Conservation (phyloP, 2,888 invertebrate species). For the Oegoconia quadripuncta region DNA sequence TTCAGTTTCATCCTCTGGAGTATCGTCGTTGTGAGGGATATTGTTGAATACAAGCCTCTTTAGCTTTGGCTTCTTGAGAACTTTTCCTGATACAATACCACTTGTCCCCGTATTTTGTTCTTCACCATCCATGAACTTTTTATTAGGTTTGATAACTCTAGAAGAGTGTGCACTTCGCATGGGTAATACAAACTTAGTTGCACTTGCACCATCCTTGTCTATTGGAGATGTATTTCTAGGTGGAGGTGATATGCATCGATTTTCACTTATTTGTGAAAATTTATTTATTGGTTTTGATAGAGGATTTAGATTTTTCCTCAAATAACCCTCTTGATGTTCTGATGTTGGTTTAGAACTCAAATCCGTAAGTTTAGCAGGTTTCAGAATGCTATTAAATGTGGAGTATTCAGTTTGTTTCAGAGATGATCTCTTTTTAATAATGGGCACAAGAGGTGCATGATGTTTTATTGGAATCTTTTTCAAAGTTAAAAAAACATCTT, state of each 20-base stretch:
- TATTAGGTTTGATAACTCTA: conserved; percentile 92
- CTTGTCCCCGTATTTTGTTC: conserved; percentile 56
- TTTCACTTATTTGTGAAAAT: conserved; percentile 68
- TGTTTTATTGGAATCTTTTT: conserved; percentile 79
- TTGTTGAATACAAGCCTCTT: conserved; percentile 70
- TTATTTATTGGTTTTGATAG: conserved; percentile 69
- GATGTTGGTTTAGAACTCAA: conserved; percentile 78
- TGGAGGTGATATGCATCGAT: conserved; percentile 68
- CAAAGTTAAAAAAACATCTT: conserved; percentile 77
- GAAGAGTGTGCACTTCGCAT: conserved; percentile 91
- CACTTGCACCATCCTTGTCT: conserved; percentile 52
- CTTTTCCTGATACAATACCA: conserved; percentile 54
- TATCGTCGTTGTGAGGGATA: conserved; percentile 53
- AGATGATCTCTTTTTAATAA: conserved; percentile 81
- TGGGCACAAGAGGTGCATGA: conserved; percentile 80
- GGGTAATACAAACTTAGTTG: conserved; percentile 86
- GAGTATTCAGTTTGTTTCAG: conserved; percentile 78
- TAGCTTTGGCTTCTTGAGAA: conserved; percentile 71
- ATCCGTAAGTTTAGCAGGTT: conserved; percentile 81
- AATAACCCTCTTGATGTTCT: conserved; percentile 70
- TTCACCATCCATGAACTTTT: conserved; percentile 87
- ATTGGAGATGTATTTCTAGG: conserved; percentile 61
- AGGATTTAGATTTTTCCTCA: conserved; percentile 69
- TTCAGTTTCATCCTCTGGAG: conserved; percentile 49
- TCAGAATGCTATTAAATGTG: conserved; percentile 79